Evolutionary conservation across 35 echinoderm and acorn worm genomes (phyloP).

Genomic region (Stichopus chloronotus): DNA sequence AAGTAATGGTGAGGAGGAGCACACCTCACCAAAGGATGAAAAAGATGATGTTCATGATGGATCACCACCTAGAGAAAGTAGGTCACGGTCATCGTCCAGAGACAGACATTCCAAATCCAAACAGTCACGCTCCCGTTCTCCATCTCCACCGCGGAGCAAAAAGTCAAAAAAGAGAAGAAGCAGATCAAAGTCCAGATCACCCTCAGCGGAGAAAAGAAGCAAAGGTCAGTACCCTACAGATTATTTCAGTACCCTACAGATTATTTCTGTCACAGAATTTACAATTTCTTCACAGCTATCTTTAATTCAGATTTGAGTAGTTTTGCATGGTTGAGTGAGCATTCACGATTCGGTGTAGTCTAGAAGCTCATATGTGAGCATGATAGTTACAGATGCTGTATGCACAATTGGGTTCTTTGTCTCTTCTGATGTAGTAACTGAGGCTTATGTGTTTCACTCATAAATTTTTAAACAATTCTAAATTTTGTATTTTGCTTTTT

Average conservation of each 20-base stretch:
- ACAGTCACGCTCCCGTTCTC: constrained; percentile 19
- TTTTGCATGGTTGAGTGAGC: neutral
- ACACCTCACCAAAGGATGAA: neutral
- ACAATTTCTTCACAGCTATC: no score
- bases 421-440: neutral
- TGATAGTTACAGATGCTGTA: neutral
- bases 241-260: neutral
- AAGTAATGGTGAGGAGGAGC: neutral
- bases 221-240: neutral
- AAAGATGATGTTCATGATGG: neutral
- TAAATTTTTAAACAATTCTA: neutral
- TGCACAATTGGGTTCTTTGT: neutral
- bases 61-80: neutral
- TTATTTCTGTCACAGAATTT: neutral
- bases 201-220: constrained; percentile 6
- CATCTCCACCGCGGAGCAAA: neutral
- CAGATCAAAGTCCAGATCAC: constrained; percentile 36
- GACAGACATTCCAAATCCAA: constrained; percentile 6
- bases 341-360: neutral
- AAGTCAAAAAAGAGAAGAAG: constrained; percentile 35
- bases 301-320: neutral
- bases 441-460: neutral
- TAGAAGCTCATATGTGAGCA: neutral
- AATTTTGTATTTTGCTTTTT: neutral
- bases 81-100: neutral